phyloP scores from a whole-genome alignment of 2,888 invertebrate genomes.

The Diaperis boleti region DNA sequence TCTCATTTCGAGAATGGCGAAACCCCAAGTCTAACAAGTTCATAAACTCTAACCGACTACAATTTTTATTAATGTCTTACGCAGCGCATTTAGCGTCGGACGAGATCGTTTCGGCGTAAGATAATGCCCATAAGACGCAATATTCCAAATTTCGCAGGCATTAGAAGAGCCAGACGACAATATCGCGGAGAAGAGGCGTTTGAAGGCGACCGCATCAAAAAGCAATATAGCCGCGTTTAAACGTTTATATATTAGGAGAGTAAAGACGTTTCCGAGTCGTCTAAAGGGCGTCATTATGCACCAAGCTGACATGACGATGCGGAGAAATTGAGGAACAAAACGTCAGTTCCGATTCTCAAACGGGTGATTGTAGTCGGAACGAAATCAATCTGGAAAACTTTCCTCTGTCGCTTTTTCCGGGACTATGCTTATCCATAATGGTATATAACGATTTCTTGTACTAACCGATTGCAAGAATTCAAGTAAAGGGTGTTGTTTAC shows the following conservation, averaged over 20 bases:
- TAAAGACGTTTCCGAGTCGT: conserved; percentile 43
- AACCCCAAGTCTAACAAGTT: no score
- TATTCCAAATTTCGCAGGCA: conserved; percentile 44
- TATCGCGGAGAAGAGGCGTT: conserved; percentile 49
- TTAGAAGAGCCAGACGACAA: conserved; percentile 52
- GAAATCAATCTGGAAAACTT: conserved; percentile 39
- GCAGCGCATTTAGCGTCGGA: conserved; percentile 12
- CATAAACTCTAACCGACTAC: no score
- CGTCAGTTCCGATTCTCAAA: conserved; percentile 51
- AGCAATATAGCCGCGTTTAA: conserved; percentile 55
- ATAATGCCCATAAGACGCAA: conserved; percentile 46
- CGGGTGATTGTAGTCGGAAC: conserved; percentile 51
- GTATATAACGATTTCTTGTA: no score
- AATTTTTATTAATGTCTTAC: no score
- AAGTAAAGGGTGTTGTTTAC: no score
- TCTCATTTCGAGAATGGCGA: no score
- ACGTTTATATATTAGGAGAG: conserved; percentile 48
- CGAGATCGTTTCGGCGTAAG: conserved; percentile 40
- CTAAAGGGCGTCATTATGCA: conserved; percentile 43
- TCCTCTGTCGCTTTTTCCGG: conserved; percentile 35
- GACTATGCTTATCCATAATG: no score
- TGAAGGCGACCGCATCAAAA: conserved; percentile 54
- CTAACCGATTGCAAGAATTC: no score
- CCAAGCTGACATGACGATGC: conserved; percentile 30
- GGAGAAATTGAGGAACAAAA: conserved; percentile 58